phyloP scores from a whole-genome alignment of 1,140 invertebrate species.

The Trissolcus basalis region DNA sequence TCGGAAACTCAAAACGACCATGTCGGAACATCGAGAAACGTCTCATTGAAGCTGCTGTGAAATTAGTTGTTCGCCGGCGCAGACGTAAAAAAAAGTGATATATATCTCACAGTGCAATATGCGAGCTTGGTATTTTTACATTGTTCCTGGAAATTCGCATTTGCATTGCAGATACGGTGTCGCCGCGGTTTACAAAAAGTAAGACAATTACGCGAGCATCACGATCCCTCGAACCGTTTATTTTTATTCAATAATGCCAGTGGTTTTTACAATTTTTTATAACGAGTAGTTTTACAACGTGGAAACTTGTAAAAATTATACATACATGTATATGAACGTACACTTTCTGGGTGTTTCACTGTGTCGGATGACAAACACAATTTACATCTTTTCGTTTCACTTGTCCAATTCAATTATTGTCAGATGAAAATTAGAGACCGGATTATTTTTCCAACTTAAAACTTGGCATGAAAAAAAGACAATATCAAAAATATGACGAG shows the following conservation, averaged over 20 bases:
- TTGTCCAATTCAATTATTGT: too few relatives aligned
- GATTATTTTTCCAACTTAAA: too few relatives aligned
- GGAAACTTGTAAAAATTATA: conserved; percentile 33
- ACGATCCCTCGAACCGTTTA: conserved; percentile 38
- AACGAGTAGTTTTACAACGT: conserved; percentile 24
- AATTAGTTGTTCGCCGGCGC: conserved; percentile 45
- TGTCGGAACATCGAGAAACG: conserved; percentile 31
- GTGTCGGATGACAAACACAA: too few relatives aligned
- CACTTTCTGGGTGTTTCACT: too few relatives aligned
- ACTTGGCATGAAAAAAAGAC: too few relatives aligned
- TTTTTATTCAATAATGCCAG: conserved; percentile 49
- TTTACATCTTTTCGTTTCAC: too few relatives aligned
- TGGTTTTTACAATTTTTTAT: conserved; percentile 56
- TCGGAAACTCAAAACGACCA: conserved; percentile 26
- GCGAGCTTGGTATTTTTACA: conserved; percentile 59
- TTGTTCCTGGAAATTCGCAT: conserved; percentile 55
- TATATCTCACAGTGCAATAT: conserved; percentile 47
- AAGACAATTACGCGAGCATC: conserved; percentile 38
- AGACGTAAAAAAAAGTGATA: conserved; percentile 38
- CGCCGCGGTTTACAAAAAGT: conserved; percentile 32
- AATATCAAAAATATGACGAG: too few relatives aligned
- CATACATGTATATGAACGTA: neutral
- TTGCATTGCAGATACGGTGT: conserved; percentile 43
- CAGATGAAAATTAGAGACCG: too few relatives aligned
- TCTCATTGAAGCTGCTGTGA: conserved; percentile 49